Evolutionary conservation across 2,888 invertebrate genomes (phyloP).

Genomic region (Galerucella calmariensis): DNA sequence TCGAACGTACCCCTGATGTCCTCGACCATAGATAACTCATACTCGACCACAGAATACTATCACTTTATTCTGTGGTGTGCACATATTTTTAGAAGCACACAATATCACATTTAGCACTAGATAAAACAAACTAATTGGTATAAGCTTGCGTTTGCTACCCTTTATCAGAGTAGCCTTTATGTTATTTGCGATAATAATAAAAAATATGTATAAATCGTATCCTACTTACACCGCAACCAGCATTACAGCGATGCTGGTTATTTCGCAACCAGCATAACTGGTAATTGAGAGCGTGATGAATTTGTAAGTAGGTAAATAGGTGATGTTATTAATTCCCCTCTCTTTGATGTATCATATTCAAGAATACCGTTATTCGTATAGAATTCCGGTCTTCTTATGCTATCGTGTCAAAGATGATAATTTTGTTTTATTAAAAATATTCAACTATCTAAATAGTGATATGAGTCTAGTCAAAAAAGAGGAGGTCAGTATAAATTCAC

Average conservation of each 20-base stretch:
- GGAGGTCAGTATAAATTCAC: conserved; percentile 3
- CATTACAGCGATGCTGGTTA: neutral
- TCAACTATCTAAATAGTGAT: neutral
- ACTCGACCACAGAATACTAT: too few species aligned
- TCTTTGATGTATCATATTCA: neutral
- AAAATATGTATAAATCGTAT: too few species aligned
- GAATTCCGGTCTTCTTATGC: neutral
- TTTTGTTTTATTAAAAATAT: neutral
- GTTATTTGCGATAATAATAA: too few species aligned
- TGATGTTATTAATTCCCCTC: conserved; percentile 10
- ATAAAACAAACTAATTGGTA: too few species aligned
- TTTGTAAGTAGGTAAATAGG: conserved; percentile 16
- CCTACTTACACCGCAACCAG: neutral
- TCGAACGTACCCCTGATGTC: too few species aligned
- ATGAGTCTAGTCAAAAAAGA: conserved; percentile 17
- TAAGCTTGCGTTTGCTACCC: too few species aligned
- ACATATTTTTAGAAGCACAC: too few species aligned
- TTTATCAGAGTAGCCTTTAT: too few species aligned
- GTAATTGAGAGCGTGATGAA: neutral
- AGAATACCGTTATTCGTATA: conserved; percentile 21
- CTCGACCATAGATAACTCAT: too few species aligned
- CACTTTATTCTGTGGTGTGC: too few species aligned
- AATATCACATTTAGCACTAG: too few species aligned
- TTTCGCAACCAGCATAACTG: neutral
- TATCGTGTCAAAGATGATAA: conserved; percentile 1